phyloP scores from a whole-genome alignment of 2,113 vertebrate genomes.

The Tamias sibiricus region DNA sequence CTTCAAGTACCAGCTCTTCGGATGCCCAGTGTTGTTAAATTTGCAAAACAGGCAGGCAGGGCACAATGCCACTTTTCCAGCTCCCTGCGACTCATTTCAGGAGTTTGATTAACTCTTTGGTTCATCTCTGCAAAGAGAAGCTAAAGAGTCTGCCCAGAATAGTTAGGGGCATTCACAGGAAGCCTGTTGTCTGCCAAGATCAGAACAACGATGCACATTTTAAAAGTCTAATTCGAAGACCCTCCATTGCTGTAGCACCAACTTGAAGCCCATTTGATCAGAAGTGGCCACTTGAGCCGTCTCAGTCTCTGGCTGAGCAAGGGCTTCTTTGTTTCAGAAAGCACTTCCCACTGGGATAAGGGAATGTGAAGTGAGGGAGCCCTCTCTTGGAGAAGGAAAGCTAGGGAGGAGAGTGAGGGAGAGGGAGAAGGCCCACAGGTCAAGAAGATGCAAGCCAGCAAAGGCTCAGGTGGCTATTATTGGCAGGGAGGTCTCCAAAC shows the following conservation, averaged over 20 bases:
- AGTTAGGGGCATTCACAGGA: slow-evolving; percentile 81
- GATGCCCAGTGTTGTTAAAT: slow-evolving; percentile 68
- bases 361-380: slow-evolving; percentile 42
- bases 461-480: neutral
- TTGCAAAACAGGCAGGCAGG: slow-evolving; percentile 74
- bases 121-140: slow-evolving; percentile 67
- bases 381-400: slow-evolving; percentile 63
- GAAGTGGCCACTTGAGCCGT: slow-evolving; percentile 59
- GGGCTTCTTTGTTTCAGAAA: slow-evolving; percentile 59
- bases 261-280: neutral
- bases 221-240: slow-evolving; percentile 59
- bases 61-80: slow-evolving; percentile 66
- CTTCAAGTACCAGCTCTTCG: slow-evolving; percentile 60
- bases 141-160: slow-evolving; percentile 73
- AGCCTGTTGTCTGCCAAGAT: slow-evolving; percentile 73
- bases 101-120: slow-evolving; percentile 79
- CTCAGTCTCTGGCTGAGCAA: neutral
- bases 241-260: neutral
- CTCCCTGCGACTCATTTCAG: slow-evolving; percentile 79
- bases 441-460: neutral
- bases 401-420: neutral
- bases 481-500: neutral
- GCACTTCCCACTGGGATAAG: neutral
- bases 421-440: neutral
- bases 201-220: slow-evolving; percentile 66